A percentile compares a stretch with the other conserved stretches of the same genome.
phyloP scores from a whole-genome alignment of 2,113 vertebrate species.

The Octodon degus region DNA sequence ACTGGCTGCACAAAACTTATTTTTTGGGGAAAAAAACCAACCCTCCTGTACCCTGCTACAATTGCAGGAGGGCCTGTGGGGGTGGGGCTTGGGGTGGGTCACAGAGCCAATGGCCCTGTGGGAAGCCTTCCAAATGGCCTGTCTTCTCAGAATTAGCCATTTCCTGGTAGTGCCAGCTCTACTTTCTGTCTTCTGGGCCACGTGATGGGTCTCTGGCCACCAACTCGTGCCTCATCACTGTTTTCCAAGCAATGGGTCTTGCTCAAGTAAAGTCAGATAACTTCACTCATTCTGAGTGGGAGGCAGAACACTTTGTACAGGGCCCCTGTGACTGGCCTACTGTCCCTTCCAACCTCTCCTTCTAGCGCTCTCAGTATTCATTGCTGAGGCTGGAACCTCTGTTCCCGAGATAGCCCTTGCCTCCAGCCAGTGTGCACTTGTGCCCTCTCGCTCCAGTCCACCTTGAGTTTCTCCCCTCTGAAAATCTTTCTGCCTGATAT shows the following conservation, averaged over 20 bases:
- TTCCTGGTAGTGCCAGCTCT: not conserved
- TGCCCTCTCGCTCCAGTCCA: not conserved
- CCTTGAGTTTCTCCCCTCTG: not conserved
- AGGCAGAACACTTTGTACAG: not conserved
- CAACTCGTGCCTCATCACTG: not conserved
- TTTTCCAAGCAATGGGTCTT: not conserved
- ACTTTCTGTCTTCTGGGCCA: too few species aligned
- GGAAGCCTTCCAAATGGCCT: not conserved
- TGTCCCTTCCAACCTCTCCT: not conserved
- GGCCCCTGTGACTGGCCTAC: not conserved
- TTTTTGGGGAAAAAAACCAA: not conserved
- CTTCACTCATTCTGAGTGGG: not conserved
- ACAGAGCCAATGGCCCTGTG: not conserved
- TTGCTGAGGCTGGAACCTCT: not conserved
- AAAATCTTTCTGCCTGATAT: not conserved
- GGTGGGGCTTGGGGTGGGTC: not conserved
- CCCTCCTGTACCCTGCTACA: not conserved
- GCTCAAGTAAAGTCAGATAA: not conserved
- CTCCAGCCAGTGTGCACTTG: not conserved
- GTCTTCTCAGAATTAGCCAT: not conserved
- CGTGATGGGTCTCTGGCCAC: rapidly evolving
- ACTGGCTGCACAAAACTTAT: not conserved
- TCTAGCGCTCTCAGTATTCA: not conserved
- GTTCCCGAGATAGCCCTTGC: not conserved
- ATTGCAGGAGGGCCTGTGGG: too few species aligned